Conservation (phyloP, 2,888 invertebrate genomes). For the Elegia similella region DNA sequence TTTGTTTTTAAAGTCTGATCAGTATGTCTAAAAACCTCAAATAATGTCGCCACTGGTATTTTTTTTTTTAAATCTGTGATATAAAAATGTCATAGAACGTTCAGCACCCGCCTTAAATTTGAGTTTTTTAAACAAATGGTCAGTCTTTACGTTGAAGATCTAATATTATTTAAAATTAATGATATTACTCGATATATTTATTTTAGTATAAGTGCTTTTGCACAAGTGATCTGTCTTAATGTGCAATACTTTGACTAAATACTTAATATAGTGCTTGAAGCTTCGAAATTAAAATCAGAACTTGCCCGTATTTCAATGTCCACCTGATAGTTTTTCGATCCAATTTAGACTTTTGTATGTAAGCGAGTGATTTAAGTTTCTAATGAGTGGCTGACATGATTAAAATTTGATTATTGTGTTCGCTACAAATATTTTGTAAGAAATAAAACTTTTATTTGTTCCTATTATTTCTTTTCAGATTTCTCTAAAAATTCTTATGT, state of each 20-base stretch:
- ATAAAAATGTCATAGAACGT: too few relatives aligned
- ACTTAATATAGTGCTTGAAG: constrained; percentile 44
- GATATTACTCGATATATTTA: constrained; percentile 35
- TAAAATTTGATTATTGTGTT: constrained; percentile 15
- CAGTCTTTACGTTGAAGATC: constrained; percentile 27
- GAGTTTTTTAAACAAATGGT: too few relatives aligned
- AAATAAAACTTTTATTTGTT: not conserved
- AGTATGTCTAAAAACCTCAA: too few relatives aligned
- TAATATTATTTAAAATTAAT: constrained; percentile 17
- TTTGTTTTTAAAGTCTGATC: constrained; percentile 25
- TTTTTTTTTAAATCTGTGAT: too few relatives aligned
- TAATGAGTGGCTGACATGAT: constrained; percentile 41
- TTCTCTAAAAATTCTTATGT: too few relatives aligned
- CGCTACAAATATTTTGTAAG: constrained; percentile 41
- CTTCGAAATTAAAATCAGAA: constrained; percentile 44
- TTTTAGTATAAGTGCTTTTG: constrained; percentile 47
- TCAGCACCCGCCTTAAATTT: too few relatives aligned
- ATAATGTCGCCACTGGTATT: too few relatives aligned
- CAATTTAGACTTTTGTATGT: constrained; percentile 30
- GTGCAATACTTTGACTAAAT: constrained; percentile 44
- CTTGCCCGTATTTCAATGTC: constrained; percentile 45
- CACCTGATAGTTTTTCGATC: constrained; percentile 32
- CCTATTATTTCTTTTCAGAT: too few relatives aligned
- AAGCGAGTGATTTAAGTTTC: constrained; percentile 38
- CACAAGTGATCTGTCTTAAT: constrained; percentile 53